A percentile compares a stretch with the other conserved stretches of the same genome.
Conservation (phyloP, 2,113 vertebrate species). For the Daubentonia madagascariensis region DNA sequence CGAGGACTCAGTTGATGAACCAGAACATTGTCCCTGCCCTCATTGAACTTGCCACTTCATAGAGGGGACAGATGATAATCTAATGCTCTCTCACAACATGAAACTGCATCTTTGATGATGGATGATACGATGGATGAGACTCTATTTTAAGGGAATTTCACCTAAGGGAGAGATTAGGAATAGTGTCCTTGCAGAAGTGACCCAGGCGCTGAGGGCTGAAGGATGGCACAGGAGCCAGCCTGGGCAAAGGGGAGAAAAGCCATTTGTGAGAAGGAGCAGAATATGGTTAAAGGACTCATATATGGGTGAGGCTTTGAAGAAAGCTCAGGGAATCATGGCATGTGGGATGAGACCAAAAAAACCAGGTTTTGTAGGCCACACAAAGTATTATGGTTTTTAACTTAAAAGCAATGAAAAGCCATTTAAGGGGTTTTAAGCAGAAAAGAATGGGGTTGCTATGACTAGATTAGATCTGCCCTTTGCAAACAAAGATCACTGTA, state of each 20-base stretch:
- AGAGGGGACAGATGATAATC: not conserved
- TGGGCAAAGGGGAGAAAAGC: not conserved
- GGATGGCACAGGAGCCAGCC: not conserved
- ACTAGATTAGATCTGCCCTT: not conserved
- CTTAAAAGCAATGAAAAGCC: not conserved
- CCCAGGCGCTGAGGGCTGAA: not conserved
- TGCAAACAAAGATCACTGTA: not conserved
- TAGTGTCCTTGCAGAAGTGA: not conserved
- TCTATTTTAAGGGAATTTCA: not conserved
- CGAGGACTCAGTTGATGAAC: not conserved
- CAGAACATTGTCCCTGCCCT: not conserved
- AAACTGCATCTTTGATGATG: not conserved
- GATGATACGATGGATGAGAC: not conserved
- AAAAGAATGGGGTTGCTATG: not conserved
- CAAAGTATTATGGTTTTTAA: not conserved
- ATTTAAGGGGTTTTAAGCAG: not conserved
- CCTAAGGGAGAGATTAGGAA: not conserved
- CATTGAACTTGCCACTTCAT: not conserved
- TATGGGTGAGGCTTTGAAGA: not conserved
- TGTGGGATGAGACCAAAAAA: not conserved
- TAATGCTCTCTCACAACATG: not conserved
- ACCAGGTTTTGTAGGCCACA: not conserved
- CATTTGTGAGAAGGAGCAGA: not conserved
- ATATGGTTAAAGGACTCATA: not conserved
- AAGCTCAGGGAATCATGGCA: not conserved